These are phyloP conservation scores for Turritopsis rubra DNA, from an alignment of 30 jellyfish, hydroid and myxozoan genomes.

Conservation along the genomic window DNA sequence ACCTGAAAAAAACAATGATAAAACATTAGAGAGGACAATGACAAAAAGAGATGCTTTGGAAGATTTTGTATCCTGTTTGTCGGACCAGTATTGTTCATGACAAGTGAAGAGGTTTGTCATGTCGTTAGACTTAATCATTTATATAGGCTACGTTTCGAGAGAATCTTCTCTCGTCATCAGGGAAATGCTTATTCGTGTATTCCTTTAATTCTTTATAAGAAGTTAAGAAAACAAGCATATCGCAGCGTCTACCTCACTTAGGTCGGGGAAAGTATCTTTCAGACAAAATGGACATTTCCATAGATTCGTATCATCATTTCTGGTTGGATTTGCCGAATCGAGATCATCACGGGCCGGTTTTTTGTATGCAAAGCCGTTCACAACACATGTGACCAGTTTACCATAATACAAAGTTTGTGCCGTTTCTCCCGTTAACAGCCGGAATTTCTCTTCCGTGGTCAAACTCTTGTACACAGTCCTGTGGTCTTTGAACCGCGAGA, in stretches of 20 bases:
- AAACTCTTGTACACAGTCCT: constrained; percentile 54
- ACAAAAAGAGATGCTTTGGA: too few relatives aligned
- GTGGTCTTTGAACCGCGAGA: constrained; percentile 81
- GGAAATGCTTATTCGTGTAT: too few relatives aligned
- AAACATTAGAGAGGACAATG: too few relatives aligned
- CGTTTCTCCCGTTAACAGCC: constrained; percentile 77
- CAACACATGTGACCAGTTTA: constrained; percentile 80
- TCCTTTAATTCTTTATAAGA: too few relatives aligned
- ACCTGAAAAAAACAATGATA: constrained; percentile 52
- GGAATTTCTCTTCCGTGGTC: constrained; percentile 64
- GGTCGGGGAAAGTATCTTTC: constrained; percentile 77
- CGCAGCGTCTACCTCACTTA: constrained; percentile 68
- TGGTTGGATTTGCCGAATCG: constrained; percentile 90
- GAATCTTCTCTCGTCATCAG: too few relatives aligned
- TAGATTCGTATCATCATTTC: constrained; percentile 82
- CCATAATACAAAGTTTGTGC: constrained; percentile 74
- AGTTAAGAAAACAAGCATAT: neutral
- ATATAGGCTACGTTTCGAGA: too few relatives aligned
- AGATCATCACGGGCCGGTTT: constrained; percentile 87
- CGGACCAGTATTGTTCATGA: too few relatives aligned
- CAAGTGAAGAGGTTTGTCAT: too few relatives aligned
- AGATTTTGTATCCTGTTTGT: too few relatives aligned
- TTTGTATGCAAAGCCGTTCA: constrained; percentile 85
- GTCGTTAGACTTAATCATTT: too few relatives aligned
- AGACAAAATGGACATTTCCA: constrained; percentile 96